Evolutionary conservation across 2,797 vertebrate genomes (phyloP).

Genomic region (Synaphobranchus kaupii): DNA sequence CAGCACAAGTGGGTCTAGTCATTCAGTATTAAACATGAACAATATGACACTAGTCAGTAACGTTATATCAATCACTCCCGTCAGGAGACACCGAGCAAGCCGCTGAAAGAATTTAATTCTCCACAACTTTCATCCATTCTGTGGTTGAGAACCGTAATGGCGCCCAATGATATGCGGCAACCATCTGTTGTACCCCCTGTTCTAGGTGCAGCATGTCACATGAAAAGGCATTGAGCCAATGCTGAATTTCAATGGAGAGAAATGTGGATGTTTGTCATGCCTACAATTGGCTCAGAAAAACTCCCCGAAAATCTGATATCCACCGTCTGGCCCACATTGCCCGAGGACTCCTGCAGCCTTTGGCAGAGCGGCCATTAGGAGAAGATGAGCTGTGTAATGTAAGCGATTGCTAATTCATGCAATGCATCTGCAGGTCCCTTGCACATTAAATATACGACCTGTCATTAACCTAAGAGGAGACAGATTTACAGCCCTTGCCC

Average conservation of each 20-base stretch:
- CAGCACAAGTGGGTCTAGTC: conserved; percentile 40
- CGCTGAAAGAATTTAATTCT: neutral
- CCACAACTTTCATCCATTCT: neutral
- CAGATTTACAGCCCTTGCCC: neutral
- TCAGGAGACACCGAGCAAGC: neutral
- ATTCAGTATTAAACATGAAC: neutral
- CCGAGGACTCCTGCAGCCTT: conserved; percentile 40
- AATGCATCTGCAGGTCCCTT: neutral
- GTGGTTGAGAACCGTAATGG: neutral
- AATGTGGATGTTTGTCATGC: neutral
- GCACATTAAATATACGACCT: conserved; percentile 33
- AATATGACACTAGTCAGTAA: neutral
- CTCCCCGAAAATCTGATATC: conserved; percentile 6
- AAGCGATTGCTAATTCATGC: conserved; percentile 20
- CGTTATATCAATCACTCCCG: neutral
- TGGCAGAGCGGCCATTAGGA: conserved; percentile 29
- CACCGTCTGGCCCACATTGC: conserved; percentile 43
- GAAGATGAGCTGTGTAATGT: conserved; percentile 2
- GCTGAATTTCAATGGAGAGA: neutral
- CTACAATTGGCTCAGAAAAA: neutral
- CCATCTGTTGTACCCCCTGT: neutral
- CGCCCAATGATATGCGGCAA: neutral
- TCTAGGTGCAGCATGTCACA: too few relatives aligned
- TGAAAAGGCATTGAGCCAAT: neutral
- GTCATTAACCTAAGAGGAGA: conserved; percentile 24